These are phyloP conservation scores for Elephantulus edwardii DNA, from an alignment of 2,113 vertebrate genomes.

Conservation along the genomic window DNA sequence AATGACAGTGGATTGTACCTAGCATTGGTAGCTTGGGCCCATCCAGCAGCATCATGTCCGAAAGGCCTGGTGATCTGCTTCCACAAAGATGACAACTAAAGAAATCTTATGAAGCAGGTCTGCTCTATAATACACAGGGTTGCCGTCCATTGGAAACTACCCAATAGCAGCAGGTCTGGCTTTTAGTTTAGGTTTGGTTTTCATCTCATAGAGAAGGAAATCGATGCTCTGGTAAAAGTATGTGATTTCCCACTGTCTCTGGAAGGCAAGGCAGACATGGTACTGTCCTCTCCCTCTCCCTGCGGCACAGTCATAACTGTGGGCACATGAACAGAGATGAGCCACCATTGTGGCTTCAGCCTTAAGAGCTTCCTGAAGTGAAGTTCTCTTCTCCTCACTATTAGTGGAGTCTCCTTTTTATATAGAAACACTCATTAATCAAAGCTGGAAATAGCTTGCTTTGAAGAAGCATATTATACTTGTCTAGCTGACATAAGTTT, in stretches of 20 bases:
- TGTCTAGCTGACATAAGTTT: background rate
- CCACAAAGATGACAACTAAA: background rate
- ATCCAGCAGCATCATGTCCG: background rate
- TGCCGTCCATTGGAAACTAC: background rate
- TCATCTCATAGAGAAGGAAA: background rate
- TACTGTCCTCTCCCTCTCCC: background rate
- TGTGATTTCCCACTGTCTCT: background rate
- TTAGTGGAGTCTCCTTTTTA: background rate
- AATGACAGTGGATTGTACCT: no score
- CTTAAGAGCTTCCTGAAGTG: background rate
- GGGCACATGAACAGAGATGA: rapidly evolving
- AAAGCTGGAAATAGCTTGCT: background rate
- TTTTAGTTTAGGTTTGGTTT: background rate
- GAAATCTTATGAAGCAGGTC: background rate
- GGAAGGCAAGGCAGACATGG: rapidly evolving
- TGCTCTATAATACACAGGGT: background rate
- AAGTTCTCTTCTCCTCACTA: background rate
- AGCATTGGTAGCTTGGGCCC: background rate
- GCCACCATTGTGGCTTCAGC: background rate
- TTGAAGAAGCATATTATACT: background rate
- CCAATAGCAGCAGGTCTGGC: background rate
- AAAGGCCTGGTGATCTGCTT: background rate
- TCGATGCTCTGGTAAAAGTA: background rate
- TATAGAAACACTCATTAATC: background rate
- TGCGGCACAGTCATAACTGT: rapidly evolving